Evolutionary conservation across 2,797 vertebrate genomes (phyloP), one percentile per base, ranked within the genome.

Genomic region (Paguma larvata): DNA sequence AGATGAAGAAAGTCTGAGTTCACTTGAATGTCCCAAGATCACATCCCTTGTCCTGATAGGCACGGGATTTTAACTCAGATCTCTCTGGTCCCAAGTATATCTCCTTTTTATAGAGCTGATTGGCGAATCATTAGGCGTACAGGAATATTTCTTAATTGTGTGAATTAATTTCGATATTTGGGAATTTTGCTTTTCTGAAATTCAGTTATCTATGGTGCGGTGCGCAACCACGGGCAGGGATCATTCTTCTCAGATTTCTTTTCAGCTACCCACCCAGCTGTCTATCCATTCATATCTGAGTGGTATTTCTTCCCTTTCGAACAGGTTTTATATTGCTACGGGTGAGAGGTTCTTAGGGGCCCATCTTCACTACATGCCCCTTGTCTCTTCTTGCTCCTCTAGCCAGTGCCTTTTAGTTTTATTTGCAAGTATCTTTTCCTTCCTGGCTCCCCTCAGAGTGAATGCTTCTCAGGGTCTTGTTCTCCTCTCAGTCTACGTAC

Each of bases 161-260:
- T 82, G 23, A n/a, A n/a, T 80, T 59, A 46, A 65, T 82, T 85
- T 85, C 82, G 15, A 44, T 38, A 75, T 34, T 79, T 80, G 30
- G 8, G 79, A 77, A 48, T 85, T 85, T 68, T 91, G 15, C n/a
- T 89, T 46, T 94, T 78, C 73, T 89, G 63, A 92, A 86, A 73
- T 34, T 73, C 78, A 41, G 11, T 89, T 83, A 51, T 30, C 62
- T 46, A 0, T 44, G 23, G 68, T 92, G 4, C n/a, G 23, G 68
- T 92, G 4, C n/a, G 59, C 75, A 73, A 27, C 15, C 48, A 21
- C 30, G 19, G 34, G 27, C 65, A 6, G 62, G 63, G 13, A 16
- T 53, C 27, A 15, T 38, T 63, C 82, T 95, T 63, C 67, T 80
- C 12, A 25, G 34, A 23, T 25, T 95, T 86, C 63, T 84, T 32